Evolutionary conservation across 2,797 vertebrate species (phyloP).

Genomic region (Carcharodon carcharias): DNA sequence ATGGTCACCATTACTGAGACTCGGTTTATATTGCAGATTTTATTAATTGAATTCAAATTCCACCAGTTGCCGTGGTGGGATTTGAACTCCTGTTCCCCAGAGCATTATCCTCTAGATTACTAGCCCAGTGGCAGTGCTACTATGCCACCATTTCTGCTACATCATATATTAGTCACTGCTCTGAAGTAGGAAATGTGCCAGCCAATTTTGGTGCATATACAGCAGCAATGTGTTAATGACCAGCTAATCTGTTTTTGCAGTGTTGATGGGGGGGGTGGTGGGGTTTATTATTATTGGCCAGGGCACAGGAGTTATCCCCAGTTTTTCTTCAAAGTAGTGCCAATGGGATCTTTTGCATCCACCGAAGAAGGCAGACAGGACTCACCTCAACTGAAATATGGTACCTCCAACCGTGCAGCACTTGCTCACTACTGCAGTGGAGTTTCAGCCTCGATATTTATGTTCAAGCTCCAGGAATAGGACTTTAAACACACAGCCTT

Average conservation of each 20-base stretch:
- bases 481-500: no score
- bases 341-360: not conserved
- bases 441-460: not conserved
- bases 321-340: not conserved
- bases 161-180: not conserved
- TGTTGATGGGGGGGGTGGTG: not conserved
- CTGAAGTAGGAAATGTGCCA: not conserved
- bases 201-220: not conserved
- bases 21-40: no score
- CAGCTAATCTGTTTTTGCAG: not conserved
- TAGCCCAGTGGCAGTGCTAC: no score
- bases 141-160: no score
- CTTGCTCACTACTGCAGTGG: not conserved
- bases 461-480: no score
- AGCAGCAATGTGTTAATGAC: not conserved
- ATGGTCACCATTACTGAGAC: no score
- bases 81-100: no score
- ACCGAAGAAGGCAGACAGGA: not conserved
- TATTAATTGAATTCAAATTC: no score
- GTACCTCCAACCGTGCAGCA: no score
- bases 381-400: no score
- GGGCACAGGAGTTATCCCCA: not conserved
- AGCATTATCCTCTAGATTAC: no score
- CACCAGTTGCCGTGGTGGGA: no score
- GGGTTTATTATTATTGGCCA: not conserved